These are phyloP conservation scores for Herpetotheres cachinnans DNA, from an alignment of 2,113 vertebrate species.

Conservation along the genomic window DNA sequence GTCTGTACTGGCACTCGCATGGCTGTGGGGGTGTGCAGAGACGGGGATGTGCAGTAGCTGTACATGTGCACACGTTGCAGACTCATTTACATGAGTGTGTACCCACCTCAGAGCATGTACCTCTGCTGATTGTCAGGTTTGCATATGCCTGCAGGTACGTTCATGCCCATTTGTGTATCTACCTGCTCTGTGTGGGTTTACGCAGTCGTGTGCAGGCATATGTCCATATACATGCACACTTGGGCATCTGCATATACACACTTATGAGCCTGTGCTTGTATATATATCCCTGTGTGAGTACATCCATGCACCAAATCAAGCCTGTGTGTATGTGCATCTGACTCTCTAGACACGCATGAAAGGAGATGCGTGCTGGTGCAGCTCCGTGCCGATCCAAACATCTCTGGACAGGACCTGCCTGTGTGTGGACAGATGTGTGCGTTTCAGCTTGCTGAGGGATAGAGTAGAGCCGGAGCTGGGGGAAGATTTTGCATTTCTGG, in stretches of 20 bases:
- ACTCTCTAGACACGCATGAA: not conserved
- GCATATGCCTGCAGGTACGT: not conserved
- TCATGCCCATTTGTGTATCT: not conserved
- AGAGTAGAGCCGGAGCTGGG: not conserved
- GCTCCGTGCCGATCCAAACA: not conserved
- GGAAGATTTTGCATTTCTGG: not conserved
- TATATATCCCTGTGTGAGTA: no score
- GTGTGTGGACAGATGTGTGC: not conserved
- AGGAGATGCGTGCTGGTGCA: not conserved
- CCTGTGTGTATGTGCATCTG: no score
- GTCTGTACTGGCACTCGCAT: fast-evolving
- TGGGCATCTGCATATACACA: fast-evolving
- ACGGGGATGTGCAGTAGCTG: no score
- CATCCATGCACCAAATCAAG: not conserved
- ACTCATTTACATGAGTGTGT: not conserved
- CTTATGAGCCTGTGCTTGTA: not conserved
- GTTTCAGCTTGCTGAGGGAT: not conserved
- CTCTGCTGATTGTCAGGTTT: not conserved
- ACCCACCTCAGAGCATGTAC: not conserved
- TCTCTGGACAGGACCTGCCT: not conserved
- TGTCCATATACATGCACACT: not conserved
- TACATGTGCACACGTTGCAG: fast-evolving
- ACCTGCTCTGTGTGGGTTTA: not conserved
- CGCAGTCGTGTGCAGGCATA: not conserved
- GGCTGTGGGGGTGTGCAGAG: not conserved